These are phyloP conservation scores for Operophtera brumata DNA, from an alignment of 2,888 invertebrate species.

Conservation along the genomic window DNA sequence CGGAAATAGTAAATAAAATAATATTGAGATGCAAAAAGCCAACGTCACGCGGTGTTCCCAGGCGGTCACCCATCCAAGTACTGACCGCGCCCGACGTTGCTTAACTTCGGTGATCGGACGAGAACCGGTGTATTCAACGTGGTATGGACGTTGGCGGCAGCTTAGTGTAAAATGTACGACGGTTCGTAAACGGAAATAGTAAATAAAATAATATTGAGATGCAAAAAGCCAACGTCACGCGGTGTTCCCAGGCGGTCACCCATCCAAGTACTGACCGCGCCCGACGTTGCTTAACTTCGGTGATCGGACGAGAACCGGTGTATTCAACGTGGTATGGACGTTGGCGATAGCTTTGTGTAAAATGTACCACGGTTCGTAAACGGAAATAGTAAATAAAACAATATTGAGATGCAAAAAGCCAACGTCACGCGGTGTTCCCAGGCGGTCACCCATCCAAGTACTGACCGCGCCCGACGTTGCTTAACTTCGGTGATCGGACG, in stretches of 20 bases:
- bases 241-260: conserved; percentile 66
- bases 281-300: conserved; percentile 73
- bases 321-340: conserved; percentile 36
- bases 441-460: conserved; percentile 64
- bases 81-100: conserved; percentile 72
- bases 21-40: no score
- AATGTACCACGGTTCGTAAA: not conserved
- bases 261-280: conserved; percentile 64
- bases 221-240: conserved; percentile 35
- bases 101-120: conserved; percentile 75
- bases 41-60: conserved; percentile 57
- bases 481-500: conserved; percentile 75
- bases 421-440: conserved; percentile 57
- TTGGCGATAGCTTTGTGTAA: conserved; percentile 5
- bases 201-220: no score
- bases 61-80: conserved; percentile 64
- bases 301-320: conserved; percentile 71
- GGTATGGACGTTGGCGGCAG: conserved; percentile 33
- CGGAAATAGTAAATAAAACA: no score
- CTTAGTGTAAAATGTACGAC: no score
- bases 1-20: no score
- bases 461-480: conserved; percentile 72
- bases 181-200: no score
- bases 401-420: conserved; percentile 44
- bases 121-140: conserved; percentile 52